A percentile compares a stretch with the other conserved stretches of the same genome.
Conservation (phyloP, 2,797 vertebrate genomes). For the Pseudochirops corinnae region DNA sequence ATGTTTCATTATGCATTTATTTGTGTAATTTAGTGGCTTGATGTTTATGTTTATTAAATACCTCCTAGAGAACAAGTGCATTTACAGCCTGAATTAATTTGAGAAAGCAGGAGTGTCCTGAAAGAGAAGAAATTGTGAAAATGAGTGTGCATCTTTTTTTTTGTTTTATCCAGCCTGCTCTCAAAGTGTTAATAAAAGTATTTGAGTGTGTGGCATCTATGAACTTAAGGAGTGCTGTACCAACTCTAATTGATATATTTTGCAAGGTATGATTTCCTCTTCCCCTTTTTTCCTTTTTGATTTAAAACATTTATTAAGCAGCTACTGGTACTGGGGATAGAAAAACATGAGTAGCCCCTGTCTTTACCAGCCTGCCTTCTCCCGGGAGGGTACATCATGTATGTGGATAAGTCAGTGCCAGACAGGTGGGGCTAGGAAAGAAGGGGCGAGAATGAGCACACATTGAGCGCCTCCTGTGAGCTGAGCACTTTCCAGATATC, state of each 20-base stretch:
- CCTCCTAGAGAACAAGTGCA: slow-evolving; percentile 47
- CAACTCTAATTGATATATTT: slow-evolving; percentile 88
- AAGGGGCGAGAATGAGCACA: background rate
- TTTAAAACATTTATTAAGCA: background rate
- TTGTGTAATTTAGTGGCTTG: slow-evolving; percentile 42
- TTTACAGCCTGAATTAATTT: slow-evolving; percentile 57
- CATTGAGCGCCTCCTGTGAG: background rate
- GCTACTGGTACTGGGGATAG: background rate
- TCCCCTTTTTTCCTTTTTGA: slow-evolving; percentile 33
- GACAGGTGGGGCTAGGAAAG: background rate
- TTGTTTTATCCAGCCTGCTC: slow-evolving; percentile 87
- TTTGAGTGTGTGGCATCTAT: slow-evolving; percentile 90
- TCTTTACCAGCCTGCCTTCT: background rate
- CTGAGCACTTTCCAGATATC: background rate
- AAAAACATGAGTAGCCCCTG: background rate
- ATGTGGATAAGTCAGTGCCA: background rate
- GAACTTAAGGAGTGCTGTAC: slow-evolving; percentile 83
- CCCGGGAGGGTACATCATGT: background rate
- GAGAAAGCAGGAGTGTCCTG: slow-evolving; percentile 49
- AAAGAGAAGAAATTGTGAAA: slow-evolving; percentile 55
- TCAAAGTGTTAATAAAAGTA: slow-evolving; percentile 89
- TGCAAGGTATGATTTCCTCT: slow-evolving; percentile 88
- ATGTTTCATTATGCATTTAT: slow-evolving; percentile 8
- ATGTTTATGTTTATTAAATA: slow-evolving; percentile 46
- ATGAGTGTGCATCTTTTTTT: slow-evolving; percentile 53